Evolutionary conservation across 2,113 vertebrate species (phyloP).

Genomic region (Euleptes europaea): DNA sequence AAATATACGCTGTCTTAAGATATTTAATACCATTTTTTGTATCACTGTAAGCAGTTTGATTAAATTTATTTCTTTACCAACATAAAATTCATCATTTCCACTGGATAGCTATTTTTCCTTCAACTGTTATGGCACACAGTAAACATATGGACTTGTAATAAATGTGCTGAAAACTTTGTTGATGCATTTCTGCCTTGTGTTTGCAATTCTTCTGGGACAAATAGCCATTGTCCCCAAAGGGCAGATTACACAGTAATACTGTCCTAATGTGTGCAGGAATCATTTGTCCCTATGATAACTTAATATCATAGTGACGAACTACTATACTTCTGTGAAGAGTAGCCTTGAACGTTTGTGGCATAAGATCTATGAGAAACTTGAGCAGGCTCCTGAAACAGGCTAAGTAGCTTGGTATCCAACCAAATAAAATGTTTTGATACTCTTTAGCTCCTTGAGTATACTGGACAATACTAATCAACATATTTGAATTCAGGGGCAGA

Average conservation of each 20-base stretch:
- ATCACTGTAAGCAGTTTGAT: no score
- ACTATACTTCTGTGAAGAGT: not conserved
- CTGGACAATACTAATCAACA: conserved; percentile 7
- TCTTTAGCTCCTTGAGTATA: conserved; percentile 26
- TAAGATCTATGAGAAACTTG: conserved; percentile 1
- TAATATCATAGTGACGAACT: not conserved
- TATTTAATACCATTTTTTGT: no score
- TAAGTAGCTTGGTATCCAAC: not conserved
- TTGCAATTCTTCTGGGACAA: not conserved
- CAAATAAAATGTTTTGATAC: conserved; percentile 9
- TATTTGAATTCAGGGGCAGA: not conserved
- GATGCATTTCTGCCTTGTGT: not conserved
- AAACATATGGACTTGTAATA: not conserved
- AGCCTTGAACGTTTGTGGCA: conserved; percentile 5
- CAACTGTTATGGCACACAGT: no score
- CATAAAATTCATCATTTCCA: no score
- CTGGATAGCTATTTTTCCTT: no score
- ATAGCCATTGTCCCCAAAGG: not conserved
- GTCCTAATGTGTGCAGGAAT: conserved; percentile 5
- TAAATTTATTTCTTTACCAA: no score
- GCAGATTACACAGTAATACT: not conserved
- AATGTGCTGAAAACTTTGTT: not conserved
- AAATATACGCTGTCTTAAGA: no score
- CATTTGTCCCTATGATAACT: not conserved
- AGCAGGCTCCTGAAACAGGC: conserved; percentile 14